Evolutionary conservation across 2,888 invertebrate species (phyloP), one percentile per base, ranked within the genome.

Genomic region (Ellobium chinense): DNA sequence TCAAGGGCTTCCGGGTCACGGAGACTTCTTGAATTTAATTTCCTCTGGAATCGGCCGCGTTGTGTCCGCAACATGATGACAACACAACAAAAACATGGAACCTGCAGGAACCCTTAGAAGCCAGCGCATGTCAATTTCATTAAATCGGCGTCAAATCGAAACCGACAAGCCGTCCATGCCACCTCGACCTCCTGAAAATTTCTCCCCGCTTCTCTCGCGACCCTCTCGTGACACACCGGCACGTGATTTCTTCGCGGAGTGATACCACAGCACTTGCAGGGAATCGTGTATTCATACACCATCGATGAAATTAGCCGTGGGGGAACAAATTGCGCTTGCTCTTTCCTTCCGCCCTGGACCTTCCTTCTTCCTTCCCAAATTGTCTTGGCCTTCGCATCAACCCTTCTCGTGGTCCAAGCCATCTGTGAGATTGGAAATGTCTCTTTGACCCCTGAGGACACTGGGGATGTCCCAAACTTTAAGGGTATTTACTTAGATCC

Each of bases 141-240:
- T 77, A 77, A 77, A 77, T 39, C 60, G 54, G 2, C 76, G 58
- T 68, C 77, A 77, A 68, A 58, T 60, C 68, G 18, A 58, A 56
- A 56, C 29, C 27, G 60, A 68, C 77, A 68, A 39, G 63, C 46
- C 37, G 63, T 37, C 39, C 62, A 27, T 31, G 46, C 62, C 39
- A 31, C n/a, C 21, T 63, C n/a, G 46, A 36, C 21, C 24, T 46
- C 29, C 29, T 46, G n/a, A 60, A 46, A 63, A 29, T 21, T 24
- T 36, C 27, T 24, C 31, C 9, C 39, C 29, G 12, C 34, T 27
- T 62, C 34, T 27, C 4, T 31, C 29, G 39, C n/a, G n/a, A n/a
- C n/a, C 74, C 74, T 60, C 39, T 12, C 39, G 46, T 39, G 74
- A 46, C 74, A 63, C n/a, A 37, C 62, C 27, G 14, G 58, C 63